Base-by-base conservation (phyloP, 2,888 invertebrate species). In the Branchinecta sandiegonensis region DNA sequence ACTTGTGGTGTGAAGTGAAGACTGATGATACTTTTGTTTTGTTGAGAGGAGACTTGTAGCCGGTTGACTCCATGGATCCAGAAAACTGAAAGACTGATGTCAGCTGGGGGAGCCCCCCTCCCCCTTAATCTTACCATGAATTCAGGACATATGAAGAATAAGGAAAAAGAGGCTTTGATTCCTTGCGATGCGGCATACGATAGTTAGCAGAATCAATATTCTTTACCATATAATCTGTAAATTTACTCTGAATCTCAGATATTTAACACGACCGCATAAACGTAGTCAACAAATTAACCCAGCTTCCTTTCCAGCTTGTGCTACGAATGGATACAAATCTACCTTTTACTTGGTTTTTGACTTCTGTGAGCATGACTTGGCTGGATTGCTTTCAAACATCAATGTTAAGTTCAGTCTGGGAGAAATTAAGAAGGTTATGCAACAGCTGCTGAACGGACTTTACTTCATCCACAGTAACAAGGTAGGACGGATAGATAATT, bases 321-420 rank as follows among this genome's bases (percentile, higher is more conserved):
- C 83, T 8, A 83, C 83, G 75, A 92, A 91, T 75, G 84, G 87
- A 74, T 89, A 85, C 75, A 81, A 89, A 72, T 89, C 90, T 8
- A 93, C 92, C 0, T 94, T 94, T 77, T 99, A 94, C 77, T 80
- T 99, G 71, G 93, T 99, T 6, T 99, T 99, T 78, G 96, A 99
- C 74, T 99, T 97, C 76, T 96, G 95, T 77, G 97, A 99, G 76
- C 97, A 99, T 75, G 99, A 99, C 80, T 82, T 99, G 72, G 97
- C 97, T 8, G 99, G 97, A 0, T 81, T 99, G 63, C 78, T 99
- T 10, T 94, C 93, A 0, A 97, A 97, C 77, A 88, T 88, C 14
- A 91, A 93, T 77, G 94, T 99, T 0, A 94, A 94, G 81, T 96
- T 99, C 77, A 91, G 88, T 74, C 83, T 96, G 74, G 94, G 94